A percentile compares a stretch with the other conserved stretches of the same genome.
Conservation (phyloP, 2,888 invertebrate genomes). For the Scelioninae gen. 1 region DNA sequence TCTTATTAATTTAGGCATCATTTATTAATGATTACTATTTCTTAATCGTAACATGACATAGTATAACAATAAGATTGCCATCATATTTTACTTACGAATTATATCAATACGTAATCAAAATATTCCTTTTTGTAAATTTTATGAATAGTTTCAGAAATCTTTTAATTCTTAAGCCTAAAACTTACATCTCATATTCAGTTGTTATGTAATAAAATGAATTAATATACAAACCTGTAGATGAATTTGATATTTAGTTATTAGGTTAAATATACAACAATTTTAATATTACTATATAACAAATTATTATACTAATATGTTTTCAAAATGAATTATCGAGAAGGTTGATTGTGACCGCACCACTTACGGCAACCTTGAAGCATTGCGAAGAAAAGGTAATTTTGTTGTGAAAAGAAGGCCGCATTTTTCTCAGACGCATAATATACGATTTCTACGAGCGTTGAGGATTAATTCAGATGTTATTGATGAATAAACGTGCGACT, state of each 20-base stretch:
- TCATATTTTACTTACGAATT: too few relatives aligned
- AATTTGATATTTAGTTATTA: neutral
- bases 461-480: constrained; percentile 29
- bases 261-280: neutral
- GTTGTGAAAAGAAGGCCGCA: neutral
- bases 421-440: constrained; percentile 26
- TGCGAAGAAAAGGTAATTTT: neutral
- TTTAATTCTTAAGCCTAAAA: too few relatives aligned
- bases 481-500: constrained; percentile 37
- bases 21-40: too few relatives aligned
- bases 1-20: too few relatives aligned
- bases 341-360: neutral
- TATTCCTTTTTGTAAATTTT: too few relatives aligned
- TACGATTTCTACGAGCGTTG: constrained; percentile 4
- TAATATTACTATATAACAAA: neutral
- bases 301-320: neutral
- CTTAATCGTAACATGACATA: too few relatives aligned
- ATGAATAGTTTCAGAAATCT: too few relatives aligned
- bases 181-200: too few relatives aligned
- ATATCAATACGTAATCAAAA: too few relatives aligned
- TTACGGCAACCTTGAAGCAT: neutral
- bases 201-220: neutral
- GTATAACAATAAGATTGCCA: too few relatives aligned
- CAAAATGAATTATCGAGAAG: neutral
- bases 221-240: neutral